Percentiles rank a stretch among this genome's conserved stretches.
These are phyloP conservation scores for Stylophora pistillata DNA, from an alignment of 64 coral and sea anemone species.

Conservation along the genomic window DNA sequence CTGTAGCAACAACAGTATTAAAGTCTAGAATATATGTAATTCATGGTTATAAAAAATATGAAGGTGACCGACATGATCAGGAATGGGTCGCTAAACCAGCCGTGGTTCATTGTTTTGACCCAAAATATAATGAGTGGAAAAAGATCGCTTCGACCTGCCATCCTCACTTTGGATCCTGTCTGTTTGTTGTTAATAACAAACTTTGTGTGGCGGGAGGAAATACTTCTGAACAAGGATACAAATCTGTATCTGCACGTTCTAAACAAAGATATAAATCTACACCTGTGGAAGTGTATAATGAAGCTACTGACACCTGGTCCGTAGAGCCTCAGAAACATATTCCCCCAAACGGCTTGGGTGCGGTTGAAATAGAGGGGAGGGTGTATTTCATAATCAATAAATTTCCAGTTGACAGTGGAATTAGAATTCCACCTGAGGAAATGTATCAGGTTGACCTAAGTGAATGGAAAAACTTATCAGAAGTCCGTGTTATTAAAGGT, in stretches of 20 bases:
- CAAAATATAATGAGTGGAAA: background rate
- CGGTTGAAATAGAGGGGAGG: background rate
- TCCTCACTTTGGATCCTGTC: background rate
- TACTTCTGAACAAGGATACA: too few species aligned
- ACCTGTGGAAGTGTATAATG: too few species aligned
- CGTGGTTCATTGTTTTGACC: too few species aligned
- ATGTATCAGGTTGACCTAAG: background rate
- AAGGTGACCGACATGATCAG: too few species aligned
- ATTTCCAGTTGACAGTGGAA: background rate
- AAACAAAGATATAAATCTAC: too few species aligned
- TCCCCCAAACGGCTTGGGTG: too few species aligned
- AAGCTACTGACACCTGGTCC: too few species aligned
- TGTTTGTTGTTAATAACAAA: background rate
- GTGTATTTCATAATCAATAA: conserved; percentile 17
- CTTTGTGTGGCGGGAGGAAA: background rate
- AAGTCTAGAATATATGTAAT: too few species aligned
- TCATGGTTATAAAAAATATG: background rate
- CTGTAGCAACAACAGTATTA: background rate
- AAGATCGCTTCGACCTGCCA: background rate
- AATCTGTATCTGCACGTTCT: too few species aligned
- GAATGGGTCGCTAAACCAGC: background rate
- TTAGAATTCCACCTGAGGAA: background rate
- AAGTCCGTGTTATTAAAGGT: too few species aligned
- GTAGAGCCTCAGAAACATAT: too few species aligned
- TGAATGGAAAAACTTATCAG: background rate